Evolutionary conservation across 1,140 invertebrate species (phyloP).

Genomic region (Drosophila triauraria): DNA sequence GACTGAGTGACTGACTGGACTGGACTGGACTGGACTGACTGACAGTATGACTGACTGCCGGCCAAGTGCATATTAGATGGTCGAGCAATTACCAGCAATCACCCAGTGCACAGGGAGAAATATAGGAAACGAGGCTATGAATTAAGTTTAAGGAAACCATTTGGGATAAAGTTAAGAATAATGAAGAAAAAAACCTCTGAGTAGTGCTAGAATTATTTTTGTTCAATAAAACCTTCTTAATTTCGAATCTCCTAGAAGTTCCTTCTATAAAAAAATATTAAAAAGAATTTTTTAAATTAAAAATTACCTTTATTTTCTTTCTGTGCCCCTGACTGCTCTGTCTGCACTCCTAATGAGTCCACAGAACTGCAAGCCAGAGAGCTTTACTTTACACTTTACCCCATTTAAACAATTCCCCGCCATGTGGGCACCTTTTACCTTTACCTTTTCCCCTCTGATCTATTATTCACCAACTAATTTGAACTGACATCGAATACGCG

Average conservation of each 20-base stretch:
- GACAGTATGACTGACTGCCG: constrained; percentile 51
- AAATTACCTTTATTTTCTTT: too few species aligned
- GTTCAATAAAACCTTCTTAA: too few species aligned
- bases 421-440: background rate
- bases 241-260: too few species aligned
- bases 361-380: background rate
- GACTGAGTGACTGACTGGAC: constrained; percentile 22
- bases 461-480: constrained; percentile 60
- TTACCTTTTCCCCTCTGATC: constrained; percentile 18
- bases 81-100: constrained; percentile 50
- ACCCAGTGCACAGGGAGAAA: constrained; percentile 26
- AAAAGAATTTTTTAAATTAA: too few species aligned
- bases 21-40: constrained; percentile 36
- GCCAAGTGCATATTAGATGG: constrained; percentile 64
- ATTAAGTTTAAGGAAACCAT: too few species aligned
- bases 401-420: constrained; percentile 25
- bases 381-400: constrained; percentile 44
- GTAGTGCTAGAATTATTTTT: too few species aligned
- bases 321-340: constrained; percentile 24
- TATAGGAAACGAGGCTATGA: background rate
- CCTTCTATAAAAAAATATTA: too few species aligned
- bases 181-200: too few species aligned
- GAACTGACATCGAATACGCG: constrained; percentile 57
- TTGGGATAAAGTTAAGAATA: too few species aligned
- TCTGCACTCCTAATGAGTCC: constrained; percentile 61